Conservation (phyloP, 2,797 vertebrate genomes). For the Alfaro cultratus region DNA sequence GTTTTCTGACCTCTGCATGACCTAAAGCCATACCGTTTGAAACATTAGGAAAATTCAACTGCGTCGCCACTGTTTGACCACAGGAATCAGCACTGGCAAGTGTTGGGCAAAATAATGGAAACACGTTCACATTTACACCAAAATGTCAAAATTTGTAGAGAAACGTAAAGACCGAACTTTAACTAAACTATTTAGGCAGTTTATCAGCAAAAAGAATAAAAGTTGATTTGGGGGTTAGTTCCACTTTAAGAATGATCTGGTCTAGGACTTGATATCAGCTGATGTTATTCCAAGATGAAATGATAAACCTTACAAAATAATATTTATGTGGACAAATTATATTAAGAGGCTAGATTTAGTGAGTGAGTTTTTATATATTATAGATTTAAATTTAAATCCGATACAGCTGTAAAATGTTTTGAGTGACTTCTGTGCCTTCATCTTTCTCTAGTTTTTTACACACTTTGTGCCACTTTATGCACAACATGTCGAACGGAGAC, state of each 20-base stretch:
- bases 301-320: neutral
- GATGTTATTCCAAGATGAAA: neutral
- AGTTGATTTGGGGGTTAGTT: too few relatives aligned
- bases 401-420: neutral
- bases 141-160: too few relatives aligned
- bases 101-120: too few relatives aligned
- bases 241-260: neutral
- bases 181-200: too few relatives aligned
- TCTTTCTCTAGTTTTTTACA: conserved; percentile 4
- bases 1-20: too few relatives aligned
- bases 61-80: too few relatives aligned
- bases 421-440: neutral
- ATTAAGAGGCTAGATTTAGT: neutral
- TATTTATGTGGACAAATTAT: neutral
- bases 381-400: neutral
- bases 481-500: conserved; percentile 13
- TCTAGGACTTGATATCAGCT: neutral
- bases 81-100: too few relatives aligned
- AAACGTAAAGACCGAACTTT: too few relatives aligned
- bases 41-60: too few relatives aligned
- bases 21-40: too few relatives aligned
- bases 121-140: too few relatives aligned
- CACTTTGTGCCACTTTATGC: neutral
- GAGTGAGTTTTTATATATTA: neutral
- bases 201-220: too few relatives aligned